Evolutionary conservation across 2,888 invertebrate species (phyloP), one percentile per base, ranked within the genome.

Genomic region (Monochamus alternatus): DNA sequence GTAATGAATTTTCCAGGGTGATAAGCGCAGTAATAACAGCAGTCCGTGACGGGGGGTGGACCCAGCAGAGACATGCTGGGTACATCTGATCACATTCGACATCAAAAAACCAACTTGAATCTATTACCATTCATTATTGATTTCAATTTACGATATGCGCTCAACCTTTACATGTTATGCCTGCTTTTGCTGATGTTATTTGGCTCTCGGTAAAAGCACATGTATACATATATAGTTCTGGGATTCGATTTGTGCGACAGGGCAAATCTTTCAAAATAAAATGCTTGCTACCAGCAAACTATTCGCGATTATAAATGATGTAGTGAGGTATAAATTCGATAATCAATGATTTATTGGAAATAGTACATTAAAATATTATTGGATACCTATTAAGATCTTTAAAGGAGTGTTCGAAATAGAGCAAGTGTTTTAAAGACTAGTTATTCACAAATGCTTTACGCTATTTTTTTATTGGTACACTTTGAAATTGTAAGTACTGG

Each of bases 51-150:
- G 59, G 66, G 81, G 72, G 79, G 79, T 78, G 78, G 76, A 72
- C 58, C 75, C 52, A 75, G 76, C 52, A 75, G 76, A 78, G 81
- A 80, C 80, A 79, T 72, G 86, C 85, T 85, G 85, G 69, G 85
- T 80, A 84, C 85, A 86, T 85, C 86, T 86, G 85, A 86, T 85
- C 84, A 82, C 83, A 85, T 84, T 85, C 84, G 81, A 83, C 85
- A 83, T 84, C 85, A 84, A 85, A 86, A 85, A 85, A 85, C 81
- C 79, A 76, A 84, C 80, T 82, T 81, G 85, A 86, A 85, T 85
- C 82, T 85, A 86, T 85, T 85, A 84, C 83, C 84, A 84, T 84
- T 83, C 82, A 80, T 84, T 76, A 76, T 74, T 63, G 74, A 74
- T 71, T 84, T 81, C 79, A 82, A 82, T 81, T 80, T 80, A 75